Conservation (phyloP, 2,888 invertebrate species). For the Philereme transversata region DNA sequence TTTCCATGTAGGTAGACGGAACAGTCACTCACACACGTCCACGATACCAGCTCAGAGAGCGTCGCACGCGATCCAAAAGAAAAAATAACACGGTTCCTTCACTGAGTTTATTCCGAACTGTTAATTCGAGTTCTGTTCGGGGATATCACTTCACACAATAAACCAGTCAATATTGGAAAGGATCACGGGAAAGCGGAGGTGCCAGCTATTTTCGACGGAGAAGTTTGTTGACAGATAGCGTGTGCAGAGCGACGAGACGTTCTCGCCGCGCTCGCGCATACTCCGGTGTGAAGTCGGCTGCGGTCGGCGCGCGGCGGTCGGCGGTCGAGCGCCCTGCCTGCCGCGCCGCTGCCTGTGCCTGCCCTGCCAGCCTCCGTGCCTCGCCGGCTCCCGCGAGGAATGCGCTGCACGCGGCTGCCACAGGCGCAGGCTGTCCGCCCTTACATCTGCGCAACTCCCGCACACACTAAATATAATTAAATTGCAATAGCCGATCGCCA, state of each 20-base stretch:
- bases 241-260: constrained; percentile 75
- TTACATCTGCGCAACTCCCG: constrained; percentile 67
- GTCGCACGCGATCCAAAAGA: constrained; percentile 80
- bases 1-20: constrained; percentile 74
- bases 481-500: constrained; percentile 79
- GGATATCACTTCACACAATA: constrained; percentile 69
- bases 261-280: constrained; percentile 81
- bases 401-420: constrained; percentile 68
- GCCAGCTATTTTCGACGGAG: constrained; percentile 70
- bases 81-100: constrained; percentile 78
- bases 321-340: constrained; percentile 54
- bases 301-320: constrained; percentile 49
- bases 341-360: background rate
- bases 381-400: constrained; percentile 66
- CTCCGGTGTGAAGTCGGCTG: constrained; percentile 81
- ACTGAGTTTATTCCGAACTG: constrained; percentile 66
- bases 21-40: constrained; percentile 81
- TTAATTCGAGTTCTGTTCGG: constrained; percentile 59
- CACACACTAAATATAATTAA: constrained; percentile 80
- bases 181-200: constrained; percentile 65
- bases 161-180: constrained; percentile 69
- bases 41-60: constrained; percentile 67
- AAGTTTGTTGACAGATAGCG: constrained; percentile 81
- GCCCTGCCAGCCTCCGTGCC: constrained; percentile 29
- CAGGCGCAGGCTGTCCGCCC: constrained; percentile 56